Percentiles rank a stretch among this genome's conserved stretches.
These are phyloP conservation scores for Drosophila algonquin DNA, from an alignment of 2,888 invertebrate species.

Conservation along the genomic window DNA sequence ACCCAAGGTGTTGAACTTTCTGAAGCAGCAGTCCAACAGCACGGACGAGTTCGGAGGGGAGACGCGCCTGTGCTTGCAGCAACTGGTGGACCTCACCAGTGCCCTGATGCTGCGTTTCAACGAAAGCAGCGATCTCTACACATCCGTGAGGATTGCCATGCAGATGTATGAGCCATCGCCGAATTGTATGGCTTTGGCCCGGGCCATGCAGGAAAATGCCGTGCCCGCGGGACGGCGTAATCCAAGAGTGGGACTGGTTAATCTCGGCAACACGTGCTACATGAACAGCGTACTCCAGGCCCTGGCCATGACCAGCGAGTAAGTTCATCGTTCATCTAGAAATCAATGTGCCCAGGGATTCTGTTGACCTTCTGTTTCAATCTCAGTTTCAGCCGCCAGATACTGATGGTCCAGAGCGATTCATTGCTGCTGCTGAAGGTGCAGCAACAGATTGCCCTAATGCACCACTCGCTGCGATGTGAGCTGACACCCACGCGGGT, in stretches of 20 bases:
- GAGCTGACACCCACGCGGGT: constrained; percentile 90
- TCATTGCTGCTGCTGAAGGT: constrained; percentile 87
- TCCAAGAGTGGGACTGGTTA: constrained; percentile 88
- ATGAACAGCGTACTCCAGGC: constrained; percentile 95
- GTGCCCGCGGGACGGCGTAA: constrained; percentile 68
- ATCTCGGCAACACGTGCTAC: constrained; percentile 94
- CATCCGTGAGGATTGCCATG: constrained; percentile 84
- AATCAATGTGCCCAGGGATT: background rate
- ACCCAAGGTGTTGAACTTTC: constrained; percentile 84
- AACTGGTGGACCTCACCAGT: constrained; percentile 86
- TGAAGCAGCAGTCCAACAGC: constrained; percentile 86
- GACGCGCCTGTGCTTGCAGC: constrained; percentile 85
- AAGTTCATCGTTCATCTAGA: constrained; percentile 83
- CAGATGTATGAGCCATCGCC: constrained; percentile 84
- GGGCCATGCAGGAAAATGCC: constrained; percentile 69
- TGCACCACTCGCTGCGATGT: constrained; percentile 88
- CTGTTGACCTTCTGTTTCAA: background rate
- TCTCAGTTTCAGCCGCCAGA: constrained; percentile 88
- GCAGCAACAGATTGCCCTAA: constrained; percentile 89
- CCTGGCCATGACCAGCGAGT: constrained; percentile 91
- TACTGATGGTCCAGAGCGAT: constrained; percentile 86
- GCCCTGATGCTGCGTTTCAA: constrained; percentile 85
- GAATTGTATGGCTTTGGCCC: constrained; percentile 81
- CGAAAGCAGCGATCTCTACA: constrained; percentile 84
- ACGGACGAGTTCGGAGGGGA: constrained; percentile 85